phyloP scores from a whole-genome alignment of 2,888 invertebrate species.

The Ochropleura leucogaster region DNA sequence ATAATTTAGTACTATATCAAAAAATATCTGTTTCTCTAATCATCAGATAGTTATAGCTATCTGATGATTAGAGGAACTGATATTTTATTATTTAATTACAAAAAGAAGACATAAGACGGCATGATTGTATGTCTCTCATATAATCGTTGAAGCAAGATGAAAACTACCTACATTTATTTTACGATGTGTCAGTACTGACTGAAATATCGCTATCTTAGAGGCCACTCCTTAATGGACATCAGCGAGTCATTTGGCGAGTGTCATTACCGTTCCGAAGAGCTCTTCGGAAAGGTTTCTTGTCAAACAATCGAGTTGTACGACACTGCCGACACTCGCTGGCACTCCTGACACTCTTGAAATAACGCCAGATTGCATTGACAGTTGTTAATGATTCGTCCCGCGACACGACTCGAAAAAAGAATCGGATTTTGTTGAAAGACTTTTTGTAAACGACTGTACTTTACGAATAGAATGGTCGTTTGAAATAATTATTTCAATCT shows the following conservation, averaged over 20 bases:
- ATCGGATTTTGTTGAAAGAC: constrained; percentile 20
- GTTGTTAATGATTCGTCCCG: constrained; percentile 55
- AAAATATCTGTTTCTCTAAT: too few species aligned
- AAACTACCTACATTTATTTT: background rate
- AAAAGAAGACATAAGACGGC: background rate
- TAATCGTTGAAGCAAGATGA: background rate
- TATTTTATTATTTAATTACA: background rate
- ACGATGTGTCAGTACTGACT: background rate
- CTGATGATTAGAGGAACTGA: background rate
- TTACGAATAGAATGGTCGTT: constrained; percentile 20
- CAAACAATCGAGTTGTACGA: constrained; percentile 43
- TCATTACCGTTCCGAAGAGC: constrained; percentile 53
- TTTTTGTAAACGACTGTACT: constrained; percentile 46
- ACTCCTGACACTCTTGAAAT: constrained; percentile 45
- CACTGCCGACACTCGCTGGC: constrained; percentile 21
- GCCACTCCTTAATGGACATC: constrained; percentile 40
- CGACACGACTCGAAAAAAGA: constrained; percentile 32
- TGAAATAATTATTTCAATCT: constrained; percentile 25
- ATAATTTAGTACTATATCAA: too few species aligned
- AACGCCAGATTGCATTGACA: constrained; percentile 62
- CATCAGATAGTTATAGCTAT: too few species aligned
- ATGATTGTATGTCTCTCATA: background rate
- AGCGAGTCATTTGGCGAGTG: constrained; percentile 49
- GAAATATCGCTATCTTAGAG: constrained; percentile 18
- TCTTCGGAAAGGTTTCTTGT: constrained; percentile 41